Base-by-base conservation (phyloP, 2,797 vertebrate genomes). In the Enteromius viviparus region DNA sequence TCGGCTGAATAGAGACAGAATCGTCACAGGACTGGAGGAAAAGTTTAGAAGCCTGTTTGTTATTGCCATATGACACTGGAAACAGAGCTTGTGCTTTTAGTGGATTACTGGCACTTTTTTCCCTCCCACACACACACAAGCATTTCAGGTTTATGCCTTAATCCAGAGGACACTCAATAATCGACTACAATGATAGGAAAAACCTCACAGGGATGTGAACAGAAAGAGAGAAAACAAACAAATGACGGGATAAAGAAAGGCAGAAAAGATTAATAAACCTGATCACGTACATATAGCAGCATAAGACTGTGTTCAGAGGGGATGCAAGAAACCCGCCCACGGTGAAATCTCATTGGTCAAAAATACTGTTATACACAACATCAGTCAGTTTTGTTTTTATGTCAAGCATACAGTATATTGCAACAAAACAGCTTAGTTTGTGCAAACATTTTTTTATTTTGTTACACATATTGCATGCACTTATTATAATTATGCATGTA, bases 71-170 rank as follows among this genome's bases (percentile, higher is more conserved):
- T 74, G 55, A 74, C 70, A 26, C 21, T 51, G 29, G 14, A 42
- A 74, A 74, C 19, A 5, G 8, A 74, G 19, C 26, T 74, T 76
- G 37, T 29, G 64, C 83, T 80, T 81, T 76, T 53, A 84, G 60
- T 76, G 62, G 70, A 84, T 84, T 76, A 68, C 58, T 34, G 23
- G 17, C 34, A 10, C 14, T 76, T 37, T 76, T 37, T 29, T 5
- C 14, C 53, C 40, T 72, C 37, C 53, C 51, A 53, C 70, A 69
- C 51, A 72, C 32, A 32, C 51, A 74, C 49, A 76, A 40, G 21
- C 68, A 68, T 70, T 55, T 79, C 55, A 49, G 66, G 45, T 58
- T 72, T 80, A 55, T 47, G 62, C 55, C 51, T 40, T 85, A 80
- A 80, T 80, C 83, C 62, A 34, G 21, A 3, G 21, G 80, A 80